Percentiles rank a stretch among this genome's conserved stretches.
Evolutionary conservation across 2,888 invertebrate genomes (phyloP).

Genomic region (Panopea generosa): DNA sequence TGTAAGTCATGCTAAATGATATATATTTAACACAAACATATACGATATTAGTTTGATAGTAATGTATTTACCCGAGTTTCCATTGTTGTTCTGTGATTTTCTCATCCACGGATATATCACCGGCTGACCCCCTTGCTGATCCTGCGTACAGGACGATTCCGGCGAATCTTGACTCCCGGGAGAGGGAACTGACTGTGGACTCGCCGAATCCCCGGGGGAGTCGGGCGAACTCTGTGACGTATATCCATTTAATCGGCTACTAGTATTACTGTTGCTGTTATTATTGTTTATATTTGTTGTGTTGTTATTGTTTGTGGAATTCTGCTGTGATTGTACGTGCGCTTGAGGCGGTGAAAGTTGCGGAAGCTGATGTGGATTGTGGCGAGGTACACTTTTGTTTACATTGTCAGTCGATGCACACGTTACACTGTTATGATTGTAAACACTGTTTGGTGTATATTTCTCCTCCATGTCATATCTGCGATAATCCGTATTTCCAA

Average conservation of each 20-base stretch:
- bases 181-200: constrained; percentile 68
- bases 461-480: constrained; percentile 70
- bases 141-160: constrained; percentile 60
- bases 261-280: no score
- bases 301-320: constrained; percentile 20
- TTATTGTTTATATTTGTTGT: constrained; percentile 22
- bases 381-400: constrained; percentile 47
- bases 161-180: constrained; percentile 65
- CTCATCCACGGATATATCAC: constrained; percentile 99
- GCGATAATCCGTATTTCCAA: constrained; percentile 61
- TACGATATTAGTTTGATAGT: no score
- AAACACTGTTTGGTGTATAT: constrained; percentile 64
- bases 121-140: constrained; percentile 84
- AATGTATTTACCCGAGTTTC: constrained; percentile 37
- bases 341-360: constrained; percentile 57
- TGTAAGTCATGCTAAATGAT: no score
- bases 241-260: constrained; percentile 58
- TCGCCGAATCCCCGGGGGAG: constrained; percentile 60
- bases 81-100: constrained; percentile 87
- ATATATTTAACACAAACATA: no score
- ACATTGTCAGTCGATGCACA: constrained; percentile 32
- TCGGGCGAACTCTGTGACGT: constrained; percentile 56
- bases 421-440: constrained; percentile 34
- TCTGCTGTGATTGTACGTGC: constrained; percentile 52
- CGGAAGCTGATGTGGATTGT: constrained; percentile 47